Evolutionary conservation across 2,113 vertebrate genomes (phyloP).

Genomic region (Trinectes maculatus): DNA sequence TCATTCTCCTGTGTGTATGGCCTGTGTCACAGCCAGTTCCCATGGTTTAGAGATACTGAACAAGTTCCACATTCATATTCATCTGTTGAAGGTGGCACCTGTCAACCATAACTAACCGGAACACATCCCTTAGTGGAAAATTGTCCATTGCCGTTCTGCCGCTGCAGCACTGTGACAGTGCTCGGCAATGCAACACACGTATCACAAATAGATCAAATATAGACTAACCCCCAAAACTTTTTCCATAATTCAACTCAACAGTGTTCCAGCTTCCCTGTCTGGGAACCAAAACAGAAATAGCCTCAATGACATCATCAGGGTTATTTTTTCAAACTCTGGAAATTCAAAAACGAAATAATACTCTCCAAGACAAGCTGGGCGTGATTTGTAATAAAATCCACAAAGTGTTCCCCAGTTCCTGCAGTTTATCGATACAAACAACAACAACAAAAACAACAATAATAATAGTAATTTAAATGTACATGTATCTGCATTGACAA

Average conservation of each 20-base stretch:
- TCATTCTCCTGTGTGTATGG: not conserved
- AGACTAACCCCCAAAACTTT: too few species aligned
- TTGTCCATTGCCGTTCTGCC: too few species aligned
- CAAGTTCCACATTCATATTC: too few species aligned
- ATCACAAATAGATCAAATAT: too few species aligned
- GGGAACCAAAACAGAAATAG: not conserved
- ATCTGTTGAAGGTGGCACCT: not conserved
- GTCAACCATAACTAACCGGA: too few species aligned
- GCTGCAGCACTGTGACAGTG: too few species aligned
- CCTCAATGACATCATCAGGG: not conserved
- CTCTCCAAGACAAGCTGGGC: not conserved
- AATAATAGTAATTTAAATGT: not conserved
- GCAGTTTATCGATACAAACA: not conserved
- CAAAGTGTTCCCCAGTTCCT: too few species aligned
- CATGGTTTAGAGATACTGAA: too few species aligned
- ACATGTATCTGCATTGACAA: constrained; percentile 4
- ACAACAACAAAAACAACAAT: too few species aligned
- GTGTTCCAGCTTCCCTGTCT: not conserved
- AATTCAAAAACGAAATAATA: too few species aligned
- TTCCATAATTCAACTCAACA: not conserved
- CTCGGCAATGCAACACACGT: too few species aligned
- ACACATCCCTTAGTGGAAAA: too few species aligned
- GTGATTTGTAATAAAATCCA: not conserved
- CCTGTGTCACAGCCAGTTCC: not conserved
- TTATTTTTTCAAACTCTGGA: not conserved